Evolutionary conservation across 2,797 vertebrate species (phyloP), one percentile per base, ranked within the genome.

Genomic region (Premnoplex brunnescens): DNA sequence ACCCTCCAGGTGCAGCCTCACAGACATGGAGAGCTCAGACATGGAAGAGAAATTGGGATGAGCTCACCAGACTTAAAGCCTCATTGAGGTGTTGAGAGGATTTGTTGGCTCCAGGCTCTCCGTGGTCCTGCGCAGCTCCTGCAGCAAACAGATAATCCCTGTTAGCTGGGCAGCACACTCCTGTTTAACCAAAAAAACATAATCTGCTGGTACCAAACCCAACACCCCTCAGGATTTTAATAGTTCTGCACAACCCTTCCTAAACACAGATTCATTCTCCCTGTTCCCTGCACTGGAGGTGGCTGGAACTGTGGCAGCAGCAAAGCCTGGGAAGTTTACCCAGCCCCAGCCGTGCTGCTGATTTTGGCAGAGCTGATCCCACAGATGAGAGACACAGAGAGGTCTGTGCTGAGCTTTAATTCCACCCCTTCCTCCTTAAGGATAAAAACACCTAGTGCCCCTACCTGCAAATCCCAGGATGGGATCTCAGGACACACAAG

Each of bases 21-120:
- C 23, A 30, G 73, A 10, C 82, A 48, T 20, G 66, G 75, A 82
- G 36, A 86, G 41, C 8, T 3, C 67, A 16, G 2, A 7, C 3
- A 13, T 1, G 2, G 22, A 59, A 59, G 23, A 87, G 59, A 73
- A 74, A 66, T 11, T 10, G 16, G 30, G 27, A 30, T 23, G 1
- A 92, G 37, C 94, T 96, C 87, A 96, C 92, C 96, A 83, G 88
- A 64, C 27, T 66, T 43, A 93, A 74, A 30, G 77, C 74, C 36
- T 92, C 89, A 92, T 95, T 92, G 62, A 92, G 77, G 74, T 63
- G 71, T 7, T 52, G 86, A 86, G 94, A 92, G 36, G 87, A 43
- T 89, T 28, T 41, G 44, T 23, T n/a, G 75, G 89, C 56, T 95
- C 71, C 77, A 18, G 59, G 58, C 71, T 77, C 80, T 30, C 68